A percentile compares a stretch with the other conserved stretches of the same genome.
Conservation (phyloP, 2,113 vertebrate species). For the Natator depressus region DNA sequence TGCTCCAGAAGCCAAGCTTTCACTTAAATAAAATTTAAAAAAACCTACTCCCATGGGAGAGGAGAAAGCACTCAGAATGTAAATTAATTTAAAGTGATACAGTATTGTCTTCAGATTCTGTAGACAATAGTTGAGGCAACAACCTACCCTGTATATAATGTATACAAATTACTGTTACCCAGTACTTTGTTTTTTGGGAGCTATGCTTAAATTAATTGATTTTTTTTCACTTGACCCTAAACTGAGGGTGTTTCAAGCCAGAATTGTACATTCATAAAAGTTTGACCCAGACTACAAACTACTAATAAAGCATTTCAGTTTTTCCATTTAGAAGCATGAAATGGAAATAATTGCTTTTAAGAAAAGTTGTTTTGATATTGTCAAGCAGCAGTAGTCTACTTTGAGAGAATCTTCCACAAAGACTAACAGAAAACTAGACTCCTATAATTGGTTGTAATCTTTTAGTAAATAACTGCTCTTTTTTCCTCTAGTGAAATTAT, state of each 20-base stretch:
- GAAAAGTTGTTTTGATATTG: not conserved
- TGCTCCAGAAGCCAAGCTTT: not conserved
- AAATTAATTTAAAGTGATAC: not conserved
- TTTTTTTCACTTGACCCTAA: not conserved
- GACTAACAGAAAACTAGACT: not conserved
- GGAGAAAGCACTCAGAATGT: not conserved
- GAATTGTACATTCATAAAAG: not conserved
- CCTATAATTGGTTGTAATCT: not conserved
- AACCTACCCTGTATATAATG: not conserved
- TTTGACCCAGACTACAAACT: not conserved
- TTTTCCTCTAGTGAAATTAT: slow-evolving; percentile 89
- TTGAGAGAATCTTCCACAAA: not conserved
- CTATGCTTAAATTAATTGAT: not conserved
- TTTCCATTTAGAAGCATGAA: not conserved
- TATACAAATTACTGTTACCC: not conserved
- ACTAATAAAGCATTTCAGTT: not conserved
- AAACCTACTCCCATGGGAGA: not conserved
- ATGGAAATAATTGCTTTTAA: not conserved
- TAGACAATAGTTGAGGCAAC: not conserved
- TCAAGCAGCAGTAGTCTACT: not conserved
- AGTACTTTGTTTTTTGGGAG: not conserved
- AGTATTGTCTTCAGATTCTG: not conserved
- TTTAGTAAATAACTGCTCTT: slow-evolving; percentile 12
- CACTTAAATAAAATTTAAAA: not conserved
- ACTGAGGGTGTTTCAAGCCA: not conserved